Evolutionary conservation across 2,113 vertebrate genomes (phyloP).

Genomic region (Pachyramphus minor): DNA sequence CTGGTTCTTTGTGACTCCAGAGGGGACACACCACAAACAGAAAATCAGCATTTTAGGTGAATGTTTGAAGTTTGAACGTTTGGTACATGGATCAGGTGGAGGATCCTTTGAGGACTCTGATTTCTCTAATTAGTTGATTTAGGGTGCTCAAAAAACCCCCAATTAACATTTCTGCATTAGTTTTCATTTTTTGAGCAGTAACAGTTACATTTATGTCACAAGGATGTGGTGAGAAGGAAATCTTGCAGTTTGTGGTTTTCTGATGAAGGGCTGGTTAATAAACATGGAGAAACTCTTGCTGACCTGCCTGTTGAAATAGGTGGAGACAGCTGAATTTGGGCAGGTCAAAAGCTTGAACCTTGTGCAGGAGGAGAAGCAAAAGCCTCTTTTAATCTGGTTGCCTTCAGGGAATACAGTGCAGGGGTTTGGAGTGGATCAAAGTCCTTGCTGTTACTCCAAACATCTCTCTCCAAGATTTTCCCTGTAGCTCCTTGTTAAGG

Average conservation of each 20-base stretch:
- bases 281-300: not conserved
- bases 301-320: not conserved
- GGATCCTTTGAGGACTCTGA: not conserved
- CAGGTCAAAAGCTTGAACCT: not conserved
- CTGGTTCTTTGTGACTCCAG: not conserved
- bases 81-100: no score
- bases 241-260: constrained; percentile 13
- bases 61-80: no score
- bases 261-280: not conserved
- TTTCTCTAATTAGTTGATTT: not conserved
- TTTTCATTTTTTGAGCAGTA: not conserved
- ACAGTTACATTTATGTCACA: not conserved
- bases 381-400: not conserved
- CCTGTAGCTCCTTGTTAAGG: not conserved
- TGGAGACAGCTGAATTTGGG: not conserved
- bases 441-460: not conserved
- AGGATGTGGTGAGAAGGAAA: not conserved
- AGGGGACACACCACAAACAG: not conserved
- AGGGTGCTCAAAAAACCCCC: not conserved
- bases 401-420: not conserved
- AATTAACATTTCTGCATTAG: not conserved
- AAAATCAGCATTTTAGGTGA: not conserved
- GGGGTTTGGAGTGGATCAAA: not conserved
- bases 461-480: not conserved
- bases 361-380: not conserved